Evolutionary conservation across 2,888 invertebrate genomes (phyloP), one percentile per base, ranked within the genome.

Genomic region (Dicranocentrus wangi): DNA sequence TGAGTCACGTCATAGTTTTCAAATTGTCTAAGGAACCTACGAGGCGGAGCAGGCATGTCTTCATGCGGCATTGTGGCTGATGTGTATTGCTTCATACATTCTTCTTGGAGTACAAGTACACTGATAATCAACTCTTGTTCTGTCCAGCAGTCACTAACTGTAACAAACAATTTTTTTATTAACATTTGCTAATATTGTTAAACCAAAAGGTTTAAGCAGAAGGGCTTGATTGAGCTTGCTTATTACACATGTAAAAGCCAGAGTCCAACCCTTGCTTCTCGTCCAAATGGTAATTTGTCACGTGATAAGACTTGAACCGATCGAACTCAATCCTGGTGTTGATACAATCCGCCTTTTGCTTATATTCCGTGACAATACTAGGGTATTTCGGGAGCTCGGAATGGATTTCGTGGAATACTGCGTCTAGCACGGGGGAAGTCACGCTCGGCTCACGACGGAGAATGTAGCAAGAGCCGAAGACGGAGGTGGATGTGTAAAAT

Each of bases 201-300:
- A 13, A 27, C 17, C 17, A 17, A 53, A 17, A 5, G n/a, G 5
- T 2, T 60, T 23, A n/a, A n/a, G n/a, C n/a, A n/a, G n/a, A n/a
- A n/a, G n/a, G n/a, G n/a, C n/a, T n/a, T n/a, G n/a, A n/a, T n/a
- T n/a, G n/a, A n/a, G n/a, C n/a, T n/a, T n/a, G n/a, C n/a, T n/a
- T n/a, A 43, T 73, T 75, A 84, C 84, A 84, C n/a, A 84, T 43
- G 47, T 84, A 84, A 43, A 83, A 81, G 3, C 76, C 84, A 10
- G 83, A 82, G 21, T 84, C 78, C 1, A 68, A 53, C n/a, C 69
- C 77, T n/a, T 77, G 77, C 5, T 27, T 72, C 1, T 77, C 23
- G 21, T 82, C 60, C 55, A 84, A 47, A 19, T 81, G 82, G 65
- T 66, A 79, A 39, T 82, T 63, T 5, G 77, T 70, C 10, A 82